Evolutionary conservation across 2,888 invertebrate species (phyloP), one percentile per base, ranked within the genome.

Genomic region (Brachylomia viminalis): DNA sequence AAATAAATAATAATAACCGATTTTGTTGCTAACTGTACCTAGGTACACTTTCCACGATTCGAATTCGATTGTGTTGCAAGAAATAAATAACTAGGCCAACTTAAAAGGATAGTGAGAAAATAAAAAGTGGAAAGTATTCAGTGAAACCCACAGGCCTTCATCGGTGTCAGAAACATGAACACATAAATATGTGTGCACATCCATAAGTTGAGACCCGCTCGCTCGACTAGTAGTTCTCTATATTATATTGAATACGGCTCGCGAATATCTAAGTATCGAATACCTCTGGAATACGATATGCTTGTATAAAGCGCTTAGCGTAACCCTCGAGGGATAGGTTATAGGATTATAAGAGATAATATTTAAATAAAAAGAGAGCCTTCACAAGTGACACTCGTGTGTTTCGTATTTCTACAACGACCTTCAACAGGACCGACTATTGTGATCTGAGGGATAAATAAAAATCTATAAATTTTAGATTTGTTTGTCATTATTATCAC

Each of bases 231-330:
- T 62, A n/a, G 62, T 42, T 49, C 49, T 58, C 15, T n/a, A 42
- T n/a, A 23, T 62, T n/a, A 23, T 62, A 52, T 52, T 69, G 69
- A 76, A 42, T 23, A 47, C 58, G 10, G 2, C 56, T 65, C 42
- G 42, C 52, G 78, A 77, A 71, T 77, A 71, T 59, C 13, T 58
- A 30, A 59, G 52, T 71, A 23, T 10, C 27, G 13, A 58, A 42
- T 33, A n/a, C 6, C 45, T 65, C 58, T 71, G 5, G 23, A 42
- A 64, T 62, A 68, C 7, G 15, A 65, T 17, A 47, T 38, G 8
- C 15, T 27, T 65, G 23, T n/a, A 11, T n/a, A 0, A 30, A 38
- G 38, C 15, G 38, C 42, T 42, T 13, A 58, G 1, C 0, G 10
- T 27, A 11, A 42, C n/a, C 6, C 17, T 64, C 1, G 10, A 64